These are phyloP conservation scores for Lottia scabra DNA, from an alignment of 2,888 invertebrate species.

Conservation along the genomic window DNA sequence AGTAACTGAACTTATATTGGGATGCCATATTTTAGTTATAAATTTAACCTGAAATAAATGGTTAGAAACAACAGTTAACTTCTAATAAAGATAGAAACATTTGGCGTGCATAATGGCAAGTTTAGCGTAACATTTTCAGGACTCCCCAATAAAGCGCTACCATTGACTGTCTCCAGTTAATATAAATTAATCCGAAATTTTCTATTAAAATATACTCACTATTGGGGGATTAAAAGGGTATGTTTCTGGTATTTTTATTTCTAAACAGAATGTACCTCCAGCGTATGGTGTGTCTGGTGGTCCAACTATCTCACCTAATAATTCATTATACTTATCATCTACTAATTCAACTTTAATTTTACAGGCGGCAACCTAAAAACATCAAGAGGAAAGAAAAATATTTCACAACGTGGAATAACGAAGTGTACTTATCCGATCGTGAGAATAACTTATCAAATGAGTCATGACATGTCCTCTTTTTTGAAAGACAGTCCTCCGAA, in stretches of 20 bases:
- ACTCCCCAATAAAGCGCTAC: too few species aligned
- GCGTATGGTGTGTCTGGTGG: slow-evolving; percentile 99
- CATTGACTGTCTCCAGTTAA: too few species aligned
- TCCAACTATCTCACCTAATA: slow-evolving; percentile 95
- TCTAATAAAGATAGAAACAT: too few species aligned
- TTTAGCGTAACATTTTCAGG: too few species aligned
- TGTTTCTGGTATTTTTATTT: slow-evolving; percentile 98
- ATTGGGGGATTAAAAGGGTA: slow-evolving; percentile 99
- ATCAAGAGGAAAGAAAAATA: too few species aligned
- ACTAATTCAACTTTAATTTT: slow-evolving; percentile 78
- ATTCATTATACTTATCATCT: slow-evolving; percentile 90
- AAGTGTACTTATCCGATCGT: too few species aligned
- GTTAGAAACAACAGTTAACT: neutral
- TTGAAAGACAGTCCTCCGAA: too few species aligned
- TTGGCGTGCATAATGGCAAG: too few species aligned
- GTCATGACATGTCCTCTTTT: too few species aligned
- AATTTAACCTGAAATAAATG: slow-evolving; percentile 83
- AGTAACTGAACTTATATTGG: slow-evolving; percentile 98
- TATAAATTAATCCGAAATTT: too few species aligned
- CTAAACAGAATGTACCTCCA: slow-evolving; percentile 92
- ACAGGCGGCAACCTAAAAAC: slow-evolving; percentile 69
- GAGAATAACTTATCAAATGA: too few species aligned
- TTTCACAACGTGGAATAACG: too few species aligned
- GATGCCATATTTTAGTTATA: slow-evolving; percentile 99
- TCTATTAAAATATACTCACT: slow-evolving; percentile 73